Evolutionary conservation across 1,140 invertebrate species (phyloP).

Genomic region (Drosophila auraria): DNA sequence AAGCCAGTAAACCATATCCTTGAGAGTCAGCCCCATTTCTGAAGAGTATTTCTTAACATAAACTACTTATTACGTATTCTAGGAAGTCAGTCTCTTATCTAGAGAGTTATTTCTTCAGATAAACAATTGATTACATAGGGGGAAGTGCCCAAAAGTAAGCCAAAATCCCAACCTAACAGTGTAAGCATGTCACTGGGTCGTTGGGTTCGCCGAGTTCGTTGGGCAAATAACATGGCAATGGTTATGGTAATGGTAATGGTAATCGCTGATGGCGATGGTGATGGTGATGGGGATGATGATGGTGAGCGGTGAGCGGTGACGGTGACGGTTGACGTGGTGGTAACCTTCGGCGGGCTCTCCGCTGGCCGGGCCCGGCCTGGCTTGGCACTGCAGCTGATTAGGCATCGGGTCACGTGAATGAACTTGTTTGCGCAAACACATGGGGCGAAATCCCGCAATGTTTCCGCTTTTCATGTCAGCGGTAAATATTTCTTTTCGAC

Average conservation of each 20-base stretch:
- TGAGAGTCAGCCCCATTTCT: too few species aligned
- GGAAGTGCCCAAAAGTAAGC: not conserved
- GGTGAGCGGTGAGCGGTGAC: slow-evolving; percentile 7
- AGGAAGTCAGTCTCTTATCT: not conserved
- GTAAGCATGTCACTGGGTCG: slow-evolving; percentile 14
- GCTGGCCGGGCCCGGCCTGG: not conserved
- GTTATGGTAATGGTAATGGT: slow-evolving; percentile 12
- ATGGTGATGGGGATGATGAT: slow-evolving; percentile 13
- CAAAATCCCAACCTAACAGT: not conserved
- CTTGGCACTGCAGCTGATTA: slow-evolving; percentile 50
- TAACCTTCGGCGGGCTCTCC: slow-evolving; percentile 26
- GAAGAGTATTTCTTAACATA: too few species aligned
- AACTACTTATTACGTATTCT: too few species aligned
- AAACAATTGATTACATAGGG: not conserved
- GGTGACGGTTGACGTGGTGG: not conserved
- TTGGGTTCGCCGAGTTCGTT: slow-evolving; percentile 4
- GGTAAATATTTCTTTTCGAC: slow-evolving; percentile 53
- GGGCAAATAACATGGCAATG: slow-evolving; percentile 12
- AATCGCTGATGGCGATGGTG: slow-evolving; percentile 2
- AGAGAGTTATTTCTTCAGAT: not conserved
- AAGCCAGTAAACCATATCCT: too few species aligned
- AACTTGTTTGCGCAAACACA: slow-evolving; percentile 61
- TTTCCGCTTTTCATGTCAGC: slow-evolving; percentile 63
- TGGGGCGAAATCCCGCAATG: slow-evolving; percentile 30
- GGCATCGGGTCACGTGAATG: slow-evolving; percentile 64